Evolutionary conservation across 2,113 vertebrate species (phyloP).

Genomic region (Lophochroa leadbeateri): DNA sequence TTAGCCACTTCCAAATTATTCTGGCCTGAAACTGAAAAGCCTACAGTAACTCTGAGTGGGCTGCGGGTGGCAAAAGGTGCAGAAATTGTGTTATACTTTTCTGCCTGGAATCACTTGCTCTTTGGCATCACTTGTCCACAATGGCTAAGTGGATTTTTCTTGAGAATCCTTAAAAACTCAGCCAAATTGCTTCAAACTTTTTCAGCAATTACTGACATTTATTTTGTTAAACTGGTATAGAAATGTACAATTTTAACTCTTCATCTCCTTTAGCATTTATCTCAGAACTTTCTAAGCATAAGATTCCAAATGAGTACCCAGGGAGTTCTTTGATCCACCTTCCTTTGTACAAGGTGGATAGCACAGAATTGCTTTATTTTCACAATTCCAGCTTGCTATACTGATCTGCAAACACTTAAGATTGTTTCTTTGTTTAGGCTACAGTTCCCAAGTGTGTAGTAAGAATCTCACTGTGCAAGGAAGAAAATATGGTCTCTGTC

Average conservation of each 20-base stretch:
- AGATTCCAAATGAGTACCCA: background rate
- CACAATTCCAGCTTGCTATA: background rate
- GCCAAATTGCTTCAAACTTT: background rate
- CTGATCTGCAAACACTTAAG: background rate
- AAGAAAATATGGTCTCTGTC: background rate
- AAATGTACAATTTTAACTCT: background rate
- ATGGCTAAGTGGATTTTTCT: background rate
- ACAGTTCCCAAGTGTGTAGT: background rate
- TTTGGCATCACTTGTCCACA: background rate
- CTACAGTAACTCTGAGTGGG: no score
- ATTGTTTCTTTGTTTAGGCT: background rate
- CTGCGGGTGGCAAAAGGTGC: no score
- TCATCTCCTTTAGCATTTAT: background rate
- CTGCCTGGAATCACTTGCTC: background rate
- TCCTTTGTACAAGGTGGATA: background rate
- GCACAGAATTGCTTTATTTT: background rate
- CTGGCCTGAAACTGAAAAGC: no score
- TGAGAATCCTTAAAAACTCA: background rate
- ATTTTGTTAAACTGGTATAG: background rate
- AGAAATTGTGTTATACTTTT: background rate
- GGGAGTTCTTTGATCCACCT: background rate
- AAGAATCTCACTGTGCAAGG: background rate
- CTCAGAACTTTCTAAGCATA: background rate
- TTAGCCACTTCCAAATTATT: no score
- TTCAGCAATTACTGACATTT: background rate